phyloP scores from a whole-genome alignment of 2,113 vertebrate species.

The Ailurus styani region DNA sequence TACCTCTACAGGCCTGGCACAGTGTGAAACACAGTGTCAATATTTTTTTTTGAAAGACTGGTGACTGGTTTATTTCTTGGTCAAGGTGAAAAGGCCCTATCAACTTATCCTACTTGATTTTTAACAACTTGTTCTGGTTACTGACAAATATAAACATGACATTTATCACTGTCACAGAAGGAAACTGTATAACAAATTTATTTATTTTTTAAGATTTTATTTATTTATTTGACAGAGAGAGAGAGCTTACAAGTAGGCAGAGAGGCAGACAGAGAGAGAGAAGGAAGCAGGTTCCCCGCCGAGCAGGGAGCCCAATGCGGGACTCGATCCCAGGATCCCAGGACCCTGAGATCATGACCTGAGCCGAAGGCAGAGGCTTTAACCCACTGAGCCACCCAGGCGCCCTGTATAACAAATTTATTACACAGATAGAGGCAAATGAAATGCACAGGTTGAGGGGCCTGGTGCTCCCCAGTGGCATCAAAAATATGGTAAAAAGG shows the following conservation, averaged over 20 bases:
- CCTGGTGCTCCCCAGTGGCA: neutral
- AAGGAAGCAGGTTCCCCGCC: no score
- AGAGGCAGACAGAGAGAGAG: no score
- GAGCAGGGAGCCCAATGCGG: no score
- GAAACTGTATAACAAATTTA: neutral
- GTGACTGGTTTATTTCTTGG: neutral
- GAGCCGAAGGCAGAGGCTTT: no score
- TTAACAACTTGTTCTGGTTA: neutral
- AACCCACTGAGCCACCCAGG: no score
- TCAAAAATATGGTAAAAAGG: neutral
- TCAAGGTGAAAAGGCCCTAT: neutral
- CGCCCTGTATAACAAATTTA: neutral
- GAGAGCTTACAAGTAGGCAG: no score
- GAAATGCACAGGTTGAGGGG: neutral
- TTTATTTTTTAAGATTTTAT: no score
- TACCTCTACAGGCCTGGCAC: neutral
- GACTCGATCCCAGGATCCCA: no score
- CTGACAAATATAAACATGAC: neutral
- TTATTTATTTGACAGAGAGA: no score
- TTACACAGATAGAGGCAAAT: neutral
- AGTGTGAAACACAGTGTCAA: neutral
- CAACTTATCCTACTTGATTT: neutral
- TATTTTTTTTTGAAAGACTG: neutral
- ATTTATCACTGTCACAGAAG: neutral
- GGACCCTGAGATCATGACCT: no score